Evolutionary conservation across 2,113 vertebrate species (phyloP).

Genomic region (Siniperca knerii): DNA sequence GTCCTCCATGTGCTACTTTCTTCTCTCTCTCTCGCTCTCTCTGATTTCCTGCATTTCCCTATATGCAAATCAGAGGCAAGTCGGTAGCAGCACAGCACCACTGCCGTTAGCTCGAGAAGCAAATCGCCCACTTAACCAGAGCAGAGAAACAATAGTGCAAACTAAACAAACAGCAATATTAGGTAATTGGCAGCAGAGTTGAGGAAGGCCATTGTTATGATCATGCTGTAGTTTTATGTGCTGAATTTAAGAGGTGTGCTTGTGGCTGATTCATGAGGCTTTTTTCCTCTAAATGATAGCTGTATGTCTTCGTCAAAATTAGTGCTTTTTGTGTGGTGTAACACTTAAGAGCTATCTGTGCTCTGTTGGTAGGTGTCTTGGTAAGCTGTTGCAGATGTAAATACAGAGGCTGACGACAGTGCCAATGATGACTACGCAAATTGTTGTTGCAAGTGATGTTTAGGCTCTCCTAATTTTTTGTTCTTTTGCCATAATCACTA

Average conservation of each 20-base stretch:
- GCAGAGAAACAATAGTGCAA: slow-evolving; percentile 74
- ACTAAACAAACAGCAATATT: slow-evolving; percentile 77
- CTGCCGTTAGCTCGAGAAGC: slow-evolving; percentile 65
- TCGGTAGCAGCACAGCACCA: slow-evolving; percentile 58
- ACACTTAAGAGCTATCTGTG: slow-evolving; percentile 31
- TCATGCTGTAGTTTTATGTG: slow-evolving; percentile 48
- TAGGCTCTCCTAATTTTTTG: slow-evolving; percentile 32
- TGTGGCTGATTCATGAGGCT: slow-evolving; percentile 54
- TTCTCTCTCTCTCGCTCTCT: slow-evolving; percentile 22
- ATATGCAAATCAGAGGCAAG: slow-evolving; percentile 69
- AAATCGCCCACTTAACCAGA: slow-evolving; percentile 81
- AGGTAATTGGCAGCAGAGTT: slow-evolving; percentile 72
- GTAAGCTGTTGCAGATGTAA: slow-evolving; percentile 42
- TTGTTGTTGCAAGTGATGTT: slow-evolving; percentile 28
- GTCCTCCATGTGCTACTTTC: slow-evolving; percentile 71
- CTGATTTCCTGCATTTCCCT: slow-evolving; percentile 69
- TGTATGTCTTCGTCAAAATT: slow-evolving; percentile 60
- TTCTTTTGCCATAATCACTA: slow-evolving; percentile 15
- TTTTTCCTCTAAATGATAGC: slow-evolving; percentile 33
- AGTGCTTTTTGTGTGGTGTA: slow-evolving; percentile 52
- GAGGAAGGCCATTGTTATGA: slow-evolving; percentile 59
- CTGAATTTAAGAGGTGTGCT: slow-evolving; percentile 48
- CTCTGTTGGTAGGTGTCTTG: slow-evolving; percentile 40
- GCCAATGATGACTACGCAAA: slow-evolving; percentile 27
- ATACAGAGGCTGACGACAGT: slow-evolving; percentile 20